phyloP scores from a whole-genome alignment of 2,888 invertebrate species.

The Caenorhabditis auriculariae region DNA sequence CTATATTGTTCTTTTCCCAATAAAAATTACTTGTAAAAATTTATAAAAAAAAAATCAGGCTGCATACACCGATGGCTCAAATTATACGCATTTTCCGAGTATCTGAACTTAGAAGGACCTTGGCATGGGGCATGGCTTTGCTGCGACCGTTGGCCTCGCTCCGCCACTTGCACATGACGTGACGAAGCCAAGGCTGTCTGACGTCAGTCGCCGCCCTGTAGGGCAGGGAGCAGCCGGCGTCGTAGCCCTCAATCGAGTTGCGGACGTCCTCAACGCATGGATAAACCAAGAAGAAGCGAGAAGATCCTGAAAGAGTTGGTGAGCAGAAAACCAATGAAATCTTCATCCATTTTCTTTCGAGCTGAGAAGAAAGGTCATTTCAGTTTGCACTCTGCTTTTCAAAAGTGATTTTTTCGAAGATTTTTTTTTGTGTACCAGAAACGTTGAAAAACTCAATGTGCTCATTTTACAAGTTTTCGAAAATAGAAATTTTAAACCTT shows the following conservation, averaged over 20 bases:
- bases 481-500: too few species aligned
- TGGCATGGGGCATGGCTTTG: constrained; percentile 90
- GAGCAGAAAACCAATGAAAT: neutral
- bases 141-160: constrained; percentile 75
- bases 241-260: constrained; percentile 79
- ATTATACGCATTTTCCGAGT: too few species aligned
- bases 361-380: neutral
- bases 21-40: constrained; percentile 8
- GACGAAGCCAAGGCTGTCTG: constrained; percentile 72
- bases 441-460: too few species aligned
- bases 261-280: constrained; percentile 83
- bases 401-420: too few species aligned
- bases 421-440: too few species aligned
- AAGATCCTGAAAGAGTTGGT: neutral
- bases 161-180: constrained; percentile 72
- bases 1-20: neutral
- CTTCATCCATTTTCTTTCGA: neutral
- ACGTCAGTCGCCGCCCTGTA: constrained; percentile 78
- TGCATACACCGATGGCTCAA: too few species aligned
- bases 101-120: too few species aligned
- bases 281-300: constrained; percentile 68
- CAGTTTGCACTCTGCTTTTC: too few species aligned
- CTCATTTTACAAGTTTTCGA: too few species aligned
- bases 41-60: too few species aligned
- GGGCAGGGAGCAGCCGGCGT: constrained; percentile 85